Base-by-base conservation (phyloP, 1,140 invertebrate species). In the Dreissena polymorpha region DNA sequence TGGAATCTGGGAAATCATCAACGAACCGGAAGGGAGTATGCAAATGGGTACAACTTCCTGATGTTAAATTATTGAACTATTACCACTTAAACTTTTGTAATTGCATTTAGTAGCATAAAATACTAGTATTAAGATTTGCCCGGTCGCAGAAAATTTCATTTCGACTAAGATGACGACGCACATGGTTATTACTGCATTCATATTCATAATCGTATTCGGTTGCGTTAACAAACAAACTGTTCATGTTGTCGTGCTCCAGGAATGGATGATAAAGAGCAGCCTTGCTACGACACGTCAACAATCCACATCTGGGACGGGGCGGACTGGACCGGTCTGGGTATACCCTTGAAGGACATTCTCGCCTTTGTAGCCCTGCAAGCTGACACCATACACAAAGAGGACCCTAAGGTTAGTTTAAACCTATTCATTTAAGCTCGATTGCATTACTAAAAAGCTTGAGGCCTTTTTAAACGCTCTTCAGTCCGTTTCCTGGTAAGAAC, bases 1-100 rank as follows among this genome's bases (percentile, higher is more conserved):
- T 25, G 92, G 87, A 0, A 89, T 91, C 12, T 93, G 91, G 90
- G 93, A 93, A 70, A 91, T 92, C 14, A 91, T 93, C 64, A 93
- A 93, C 81, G 93, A 93, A 81, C 89, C 90, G 18, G 92, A 93
- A 82, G 93, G 92, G 39, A 68, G 71, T 65, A 83, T 83, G 63
- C 10, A 25, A 13, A 76, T 76, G 49, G 81, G 81, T 83, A 18
- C n/a, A n/a, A n/a, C n/a, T n/a, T n/a, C n/a, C n/a, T n/a, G n/a
- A n/a, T n/a, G n/a, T n/a, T n/a, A 18, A n/a, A n/a, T n/a, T n/a
- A n/a, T n/a, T n/a, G n/a, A n/a, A n/a, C n/a, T n/a, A n/a, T n/a
- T n/a, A n/a, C n/a, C n/a, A n/a, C n/a, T n/a, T n/a, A n/a, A n/a
- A n/a, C n/a, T n/a, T n/a, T n/a, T n/a, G n/a, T n/a, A n/a, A n/a